Evolutionary conservation across 2,797 vertebrate genomes (phyloP), one percentile per base, ranked within the genome.

Genomic region (Channallabes apus): DNA sequence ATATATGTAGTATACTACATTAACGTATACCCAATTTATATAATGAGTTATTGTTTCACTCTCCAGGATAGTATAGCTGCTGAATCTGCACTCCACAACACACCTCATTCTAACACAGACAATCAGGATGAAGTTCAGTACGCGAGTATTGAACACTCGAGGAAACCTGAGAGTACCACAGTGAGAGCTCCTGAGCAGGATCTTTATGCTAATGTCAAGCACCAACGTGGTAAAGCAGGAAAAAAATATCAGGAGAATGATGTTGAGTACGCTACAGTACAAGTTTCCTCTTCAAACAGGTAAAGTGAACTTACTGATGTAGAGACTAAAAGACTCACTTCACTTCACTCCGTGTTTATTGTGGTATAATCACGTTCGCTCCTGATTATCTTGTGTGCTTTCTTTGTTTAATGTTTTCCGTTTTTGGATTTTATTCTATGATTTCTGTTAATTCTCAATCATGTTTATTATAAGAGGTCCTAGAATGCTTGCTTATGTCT

Each of bases 61-160:
- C 24, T n/a, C 51, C 71, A 73, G 71, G 71, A 51, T n/a, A 17
- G 15, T n/a, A 9, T 46, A 51, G 71, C 41, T 17, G 71, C 22
- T 46, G 41, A 17, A 17, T 15, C 71, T 73, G 12, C 24, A 27
- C 12, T 38, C 69, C 24, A 1, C n/a, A 12, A 68, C 29, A 2
- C 67, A 11, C 32, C 67, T 69, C 67, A 22, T 18, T 69, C 67
- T 38, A 38, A 38, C 32, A 35, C 67, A 1, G 29, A 15, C 29
- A 20, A 69, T 56, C 73, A 76, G 46, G 51, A 78, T 38, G 76
- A 59, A 6, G 76, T 24, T 35, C 76, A 59, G 11, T 78, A 78
- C 24, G 76, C 58, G 4, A 78, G 20, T 38, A 59, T 78, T 27
- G 12, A 1, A 73, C 58, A 78, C 11, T 4, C 24, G 71, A 27